Evolutionary conservation across 1,140 invertebrate genomes (phyloP).

Genomic region (Atopsyche davidsoni): DNA sequence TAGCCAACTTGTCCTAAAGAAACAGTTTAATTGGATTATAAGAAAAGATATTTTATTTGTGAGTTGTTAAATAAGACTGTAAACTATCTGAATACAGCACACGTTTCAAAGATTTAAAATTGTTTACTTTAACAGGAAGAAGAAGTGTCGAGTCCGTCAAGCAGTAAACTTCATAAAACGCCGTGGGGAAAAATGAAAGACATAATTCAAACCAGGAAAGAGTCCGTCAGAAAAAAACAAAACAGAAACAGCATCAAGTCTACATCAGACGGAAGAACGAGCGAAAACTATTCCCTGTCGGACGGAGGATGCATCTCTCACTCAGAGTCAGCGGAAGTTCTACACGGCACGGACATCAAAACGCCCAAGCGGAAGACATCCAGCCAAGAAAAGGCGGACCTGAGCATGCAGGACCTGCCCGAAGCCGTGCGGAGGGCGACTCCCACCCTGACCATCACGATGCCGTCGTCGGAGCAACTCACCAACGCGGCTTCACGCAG

Average conservation of each 20-base stretch:
- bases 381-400: slow-evolving; percentile 21
- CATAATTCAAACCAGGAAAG: slow-evolving; percentile 62
- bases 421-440: slow-evolving; percentile 34
- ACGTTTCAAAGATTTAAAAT: too few relatives aligned
- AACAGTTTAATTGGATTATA: too few relatives aligned
- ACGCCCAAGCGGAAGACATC: slow-evolving; percentile 30
- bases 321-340: slow-evolving; percentile 23
- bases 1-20: too few relatives aligned
- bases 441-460: slow-evolving; percentile 51
- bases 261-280: slow-evolving; percentile 40
- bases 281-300: slow-evolving; percentile 47
- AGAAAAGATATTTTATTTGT: too few relatives aligned
- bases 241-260: slow-evolving; percentile 33
- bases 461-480: slow-evolving; percentile 54
- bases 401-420: slow-evolving; percentile 2
- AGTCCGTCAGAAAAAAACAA: slow-evolving; percentile 56
- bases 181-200: slow-evolving; percentile 66
- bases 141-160: slow-evolving; percentile 37
- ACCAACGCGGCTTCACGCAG: slow-evolving; percentile 17
- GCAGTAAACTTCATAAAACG: slow-evolving; percentile 51
- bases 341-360: slow-evolving; percentile 1
- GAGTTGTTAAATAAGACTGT: too few relatives aligned
- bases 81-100: too few relatives aligned
- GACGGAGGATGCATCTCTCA: slow-evolving; percentile 41
- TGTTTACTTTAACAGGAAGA: slow-evolving; percentile 22